Conservation (phyloP, 2,113 vertebrate genomes). For the Machaerirhynchus nigripectus region DNA sequence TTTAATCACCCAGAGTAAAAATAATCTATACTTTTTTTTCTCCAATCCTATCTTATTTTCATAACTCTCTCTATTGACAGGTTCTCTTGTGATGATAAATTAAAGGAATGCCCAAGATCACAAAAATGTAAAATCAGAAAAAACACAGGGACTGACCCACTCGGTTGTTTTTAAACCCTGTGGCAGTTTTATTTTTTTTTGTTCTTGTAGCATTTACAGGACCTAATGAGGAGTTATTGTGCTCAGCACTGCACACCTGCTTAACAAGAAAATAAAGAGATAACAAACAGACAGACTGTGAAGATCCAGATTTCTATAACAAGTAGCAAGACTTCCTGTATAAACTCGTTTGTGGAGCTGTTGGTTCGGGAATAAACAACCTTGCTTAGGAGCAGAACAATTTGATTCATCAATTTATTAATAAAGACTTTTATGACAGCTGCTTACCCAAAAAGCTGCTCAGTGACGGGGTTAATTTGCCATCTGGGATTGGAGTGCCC, state of each 20-base stretch:
- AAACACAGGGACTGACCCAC: neutral
- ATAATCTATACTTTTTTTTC: slow-evolving; percentile 16
- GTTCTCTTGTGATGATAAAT: slow-evolving; percentile 46
- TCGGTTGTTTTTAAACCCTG: neutral
- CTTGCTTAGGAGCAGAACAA: neutral
- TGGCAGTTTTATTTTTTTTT: neutral
- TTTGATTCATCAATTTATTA: slow-evolving; percentile 22
- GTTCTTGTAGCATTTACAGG: neutral
- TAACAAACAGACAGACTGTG: neutral
- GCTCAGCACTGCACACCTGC: neutral
- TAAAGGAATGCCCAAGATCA: neutral
- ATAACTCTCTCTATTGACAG: slow-evolving; percentile 22
- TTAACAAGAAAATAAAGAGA: neutral
- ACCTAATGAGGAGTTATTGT: neutral
- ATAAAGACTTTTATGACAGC: neutral
- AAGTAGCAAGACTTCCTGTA: neutral
- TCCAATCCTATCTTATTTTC: slow-evolving; percentile 9
- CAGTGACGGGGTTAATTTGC: neutral
- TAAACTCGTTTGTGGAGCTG: neutral
- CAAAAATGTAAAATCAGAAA: neutral
- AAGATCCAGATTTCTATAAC: neutral
- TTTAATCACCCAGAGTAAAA: slow-evolving; percentile 64
- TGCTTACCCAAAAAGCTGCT: slow-evolving; percentile 11
- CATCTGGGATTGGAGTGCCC: neutral
- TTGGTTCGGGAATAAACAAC: neutral